Conservation (phyloP, 53 echinoderm and acorn worm species). For the Mesocentrotus franciscanus region DNA sequence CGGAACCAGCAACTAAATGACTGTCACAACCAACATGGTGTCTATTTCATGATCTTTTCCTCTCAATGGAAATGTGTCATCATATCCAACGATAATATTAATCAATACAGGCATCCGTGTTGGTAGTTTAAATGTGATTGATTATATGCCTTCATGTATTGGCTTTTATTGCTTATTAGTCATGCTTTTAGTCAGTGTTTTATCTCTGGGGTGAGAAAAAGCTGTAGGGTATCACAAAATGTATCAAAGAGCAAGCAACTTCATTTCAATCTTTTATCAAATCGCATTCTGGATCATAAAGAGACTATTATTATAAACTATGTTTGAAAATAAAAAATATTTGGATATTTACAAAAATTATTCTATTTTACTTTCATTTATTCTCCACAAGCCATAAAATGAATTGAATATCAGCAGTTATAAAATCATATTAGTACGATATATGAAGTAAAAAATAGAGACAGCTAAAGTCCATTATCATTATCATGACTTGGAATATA, state of each 20-base stretch:
- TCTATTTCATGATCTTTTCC: not conserved
- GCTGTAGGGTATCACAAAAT: not conserved
- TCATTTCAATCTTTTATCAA: not conserved
- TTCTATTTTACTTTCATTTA: not conserved
- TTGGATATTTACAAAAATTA: not conserved
- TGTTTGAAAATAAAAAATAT: not conserved
- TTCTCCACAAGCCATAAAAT: too few species aligned
- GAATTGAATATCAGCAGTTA: too few species aligned
- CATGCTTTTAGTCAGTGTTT: not conserved
- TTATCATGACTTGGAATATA: not conserved
- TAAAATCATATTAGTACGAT: too few species aligned
- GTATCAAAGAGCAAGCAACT: not conserved
- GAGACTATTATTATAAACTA: not conserved
- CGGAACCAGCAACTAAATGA: not conserved
- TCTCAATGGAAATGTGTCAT: not conserved
- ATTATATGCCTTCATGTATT: not conserved
- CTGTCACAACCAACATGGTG: not conserved
- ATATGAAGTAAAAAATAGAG: not conserved
- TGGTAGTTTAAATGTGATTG: slow-evolving; percentile 2
- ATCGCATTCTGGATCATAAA: not conserved
- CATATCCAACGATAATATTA: not conserved
- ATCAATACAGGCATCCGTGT: not conserved
- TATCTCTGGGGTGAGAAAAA: not conserved
- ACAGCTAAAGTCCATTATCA: not conserved
- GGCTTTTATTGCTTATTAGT: slow-evolving; percentile 33